Evolutionary conservation across 1,140 invertebrate species (phyloP).

Genomic region (Patella vulgata): DNA sequence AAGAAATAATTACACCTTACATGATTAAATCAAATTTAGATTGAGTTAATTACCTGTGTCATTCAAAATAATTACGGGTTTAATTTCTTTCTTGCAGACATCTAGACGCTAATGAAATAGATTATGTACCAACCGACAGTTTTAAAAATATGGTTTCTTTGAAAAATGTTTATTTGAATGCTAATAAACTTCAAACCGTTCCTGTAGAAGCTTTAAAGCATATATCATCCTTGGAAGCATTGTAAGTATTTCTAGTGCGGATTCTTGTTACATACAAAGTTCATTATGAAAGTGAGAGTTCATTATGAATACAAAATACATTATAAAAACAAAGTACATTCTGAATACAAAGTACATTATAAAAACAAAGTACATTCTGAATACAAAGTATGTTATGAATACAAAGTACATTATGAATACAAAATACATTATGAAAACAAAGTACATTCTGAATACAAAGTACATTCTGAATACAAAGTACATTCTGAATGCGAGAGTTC

Average conservation of each 20-base stretch:
- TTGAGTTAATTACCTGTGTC: no score
- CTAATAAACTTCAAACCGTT: slow-evolving; percentile 38
- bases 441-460: no score
- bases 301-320: background rate
- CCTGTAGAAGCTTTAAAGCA: slow-evolving; percentile 35
- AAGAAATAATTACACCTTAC: no score
- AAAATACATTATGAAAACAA: background rate
- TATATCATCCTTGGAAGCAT: slow-evolving; percentile 22
- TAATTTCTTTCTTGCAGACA: slow-evolving; percentile 43
- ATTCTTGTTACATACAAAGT: background rate
- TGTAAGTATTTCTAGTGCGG: slow-evolving; percentile 39
- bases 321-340: background rate
- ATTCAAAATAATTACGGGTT: no score
- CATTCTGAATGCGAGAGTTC: no score
- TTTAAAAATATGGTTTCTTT: slow-evolving; percentile 37
- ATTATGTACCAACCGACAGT: slow-evolving; percentile 34
- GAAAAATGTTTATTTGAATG: slow-evolving; percentile 41
- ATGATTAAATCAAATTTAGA: no score
- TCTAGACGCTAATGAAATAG: slow-evolving; percentile 52
- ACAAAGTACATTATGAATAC: background rate
- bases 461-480: no score
- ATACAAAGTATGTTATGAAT: background rate
- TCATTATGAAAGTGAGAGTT: background rate
- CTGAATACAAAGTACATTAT: background rate
- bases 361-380: background rate